Evolutionary conservation across 2,888 invertebrate species (phyloP).

Genomic region (Corythucha ciliata): DNA sequence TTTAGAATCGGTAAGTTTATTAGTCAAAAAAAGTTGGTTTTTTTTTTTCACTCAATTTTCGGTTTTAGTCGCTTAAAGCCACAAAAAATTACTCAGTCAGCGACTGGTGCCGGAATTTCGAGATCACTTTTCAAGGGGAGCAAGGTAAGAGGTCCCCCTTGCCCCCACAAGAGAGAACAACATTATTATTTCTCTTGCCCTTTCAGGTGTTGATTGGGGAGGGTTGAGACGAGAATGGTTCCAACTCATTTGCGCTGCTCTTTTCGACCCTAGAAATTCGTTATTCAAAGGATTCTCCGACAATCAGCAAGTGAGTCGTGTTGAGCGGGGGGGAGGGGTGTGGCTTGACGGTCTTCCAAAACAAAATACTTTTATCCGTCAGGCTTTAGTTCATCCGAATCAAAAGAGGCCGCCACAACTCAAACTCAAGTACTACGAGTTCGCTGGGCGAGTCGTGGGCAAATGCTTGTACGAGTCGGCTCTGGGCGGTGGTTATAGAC

Average conservation of each 20-base stretch:
- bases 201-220: conserved; percentile 82
- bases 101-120: conserved; percentile 92
- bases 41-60: conserved; percentile 10
- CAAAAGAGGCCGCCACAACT: conserved; percentile 58
- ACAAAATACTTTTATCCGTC: conserved; percentile 16
- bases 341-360: background rate
- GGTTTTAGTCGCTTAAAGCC: conserved; percentile 62
- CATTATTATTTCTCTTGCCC: background rate
- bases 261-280: conserved; percentile 75
- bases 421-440: conserved; percentile 82
- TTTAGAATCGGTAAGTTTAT: conserved; percentile 57
- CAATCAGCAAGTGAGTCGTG: conserved; percentile 40
- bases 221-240: conserved; percentile 92
- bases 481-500: conserved; percentile 72
- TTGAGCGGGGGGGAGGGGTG: background rate
- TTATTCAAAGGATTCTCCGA: conserved; percentile 81
- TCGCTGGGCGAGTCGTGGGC: conserved; percentile 86
- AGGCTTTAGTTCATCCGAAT: conserved; percentile 82
- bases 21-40: background rate
- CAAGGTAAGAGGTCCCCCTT: conserved; percentile 52
- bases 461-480: conserved; percentile 92
- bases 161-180: background rate
- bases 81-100: conserved; percentile 75
- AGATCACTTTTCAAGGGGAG: conserved; percentile 87
- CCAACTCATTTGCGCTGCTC: conserved; percentile 72